Base-by-base conservation (phyloP, 2,797 vertebrate genomes). In the Synaphobranchus kaupii region DNA sequence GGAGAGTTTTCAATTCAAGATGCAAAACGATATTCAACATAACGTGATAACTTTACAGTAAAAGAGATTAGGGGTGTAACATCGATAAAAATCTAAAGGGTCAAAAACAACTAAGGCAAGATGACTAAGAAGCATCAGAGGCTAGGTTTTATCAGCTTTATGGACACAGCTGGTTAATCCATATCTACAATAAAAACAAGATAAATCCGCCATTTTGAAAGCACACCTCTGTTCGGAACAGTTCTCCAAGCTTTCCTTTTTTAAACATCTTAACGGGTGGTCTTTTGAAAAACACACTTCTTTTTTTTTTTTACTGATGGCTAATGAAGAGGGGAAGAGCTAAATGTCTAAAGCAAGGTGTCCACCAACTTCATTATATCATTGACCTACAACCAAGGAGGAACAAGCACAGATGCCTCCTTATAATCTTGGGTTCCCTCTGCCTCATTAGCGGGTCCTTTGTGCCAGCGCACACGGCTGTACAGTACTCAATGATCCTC, bases 361-460 rank as follows among this genome's bases (percentile, higher is more conserved):
- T 81, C 78, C 78, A 81, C 20, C 17, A 7, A 9, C 44, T 81
- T 81, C 44, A 81, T 81, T 81, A 48, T 81, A 81, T 12, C 47
- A 81, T 81, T 81, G 78, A 81, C 78, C 78, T 50, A 13, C 39
- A 4, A 48, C 44, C 22, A 50, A 50, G n/a, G n/a, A n/a, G 22
- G 76, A 20, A 25, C 47, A 20, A 44, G 76, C 76, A 48, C 76
- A 25, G 47, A 81, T 47, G 9, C 17, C 76, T 2, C 76, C 44
- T 80, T 44, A 80, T 7, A 48, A 81, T 81, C 78, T 20, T 50
- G 34, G 17, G 10, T 81, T 80, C n/a, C 78, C 20, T 81, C 78
- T 25, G 78, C 78, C 47, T 81, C 78, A 81, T 81, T 81, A 81
- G 44, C 78, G 25, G 22, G 78, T 7, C 50, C 44, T 48, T 81